These are phyloP conservation scores for Pangasius sanitwongsei DNA, from an alignment of 2,797 vertebrate genomes.

Conservation along the genomic window DNA sequence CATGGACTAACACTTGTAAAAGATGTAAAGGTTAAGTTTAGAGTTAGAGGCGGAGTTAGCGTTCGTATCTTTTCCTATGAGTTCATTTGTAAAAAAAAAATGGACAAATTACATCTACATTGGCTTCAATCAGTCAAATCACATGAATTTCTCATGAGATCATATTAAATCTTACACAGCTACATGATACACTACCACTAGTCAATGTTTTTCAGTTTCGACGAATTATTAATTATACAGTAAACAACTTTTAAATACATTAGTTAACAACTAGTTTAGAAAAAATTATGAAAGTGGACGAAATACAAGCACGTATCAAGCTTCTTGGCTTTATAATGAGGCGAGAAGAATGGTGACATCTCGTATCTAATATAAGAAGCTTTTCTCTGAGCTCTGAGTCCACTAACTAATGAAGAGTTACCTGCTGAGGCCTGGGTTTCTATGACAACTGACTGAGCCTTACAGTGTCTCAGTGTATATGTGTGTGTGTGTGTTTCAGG, in stretches of 20 bases:
- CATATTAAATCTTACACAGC: too few relatives aligned
- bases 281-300: background rate
- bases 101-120: background rate
- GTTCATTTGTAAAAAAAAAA: background rate
- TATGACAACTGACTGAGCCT: conserved; percentile 66
- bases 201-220: background rate
- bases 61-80: background rate
- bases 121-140: background rate
- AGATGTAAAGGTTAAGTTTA: background rate
- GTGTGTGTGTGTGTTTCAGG: conserved; percentile 21
- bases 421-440: conserved; percentile 64
- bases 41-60: background rate
- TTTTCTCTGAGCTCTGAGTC: conserved; percentile 32
- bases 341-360: conserved; percentile 9
- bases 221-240: background rate
- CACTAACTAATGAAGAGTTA: conserved; percentile 60
- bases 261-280: background rate
- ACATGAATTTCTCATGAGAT: background rate
- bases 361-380: conserved; percentile 47
- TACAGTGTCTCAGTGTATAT: conserved; percentile 18
- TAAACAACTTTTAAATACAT: background rate
- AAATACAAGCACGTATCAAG: background rate
- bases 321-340: background rate
- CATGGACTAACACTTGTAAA: background rate
- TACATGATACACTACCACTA: background rate